A percentile compares a stretch with the other conserved stretches of the same genome.
phyloP scores from a whole-genome alignment of 2,888 invertebrate species.

The Dexiosoma caninum region DNA sequence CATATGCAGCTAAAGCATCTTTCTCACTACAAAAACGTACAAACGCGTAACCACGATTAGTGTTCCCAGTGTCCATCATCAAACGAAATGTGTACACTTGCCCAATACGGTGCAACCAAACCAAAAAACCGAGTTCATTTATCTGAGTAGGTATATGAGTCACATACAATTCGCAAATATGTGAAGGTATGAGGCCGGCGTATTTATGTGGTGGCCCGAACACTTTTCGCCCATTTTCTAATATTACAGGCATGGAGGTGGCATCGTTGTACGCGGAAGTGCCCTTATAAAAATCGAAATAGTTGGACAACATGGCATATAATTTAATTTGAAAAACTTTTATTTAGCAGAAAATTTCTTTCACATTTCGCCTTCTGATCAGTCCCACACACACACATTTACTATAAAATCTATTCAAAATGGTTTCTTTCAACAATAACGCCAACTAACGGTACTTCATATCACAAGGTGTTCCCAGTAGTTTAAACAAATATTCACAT shows the following conservation, averaged over 20 bases:
- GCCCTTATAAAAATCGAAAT: conserved; percentile 38
- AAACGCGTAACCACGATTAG: conserved; percentile 68
- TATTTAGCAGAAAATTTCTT: not conserved
- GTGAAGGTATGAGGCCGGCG: conserved; percentile 64
- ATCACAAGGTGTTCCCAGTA: not conserved
- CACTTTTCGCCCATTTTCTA: conserved; percentile 67
- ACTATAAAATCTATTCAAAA: not conserved
- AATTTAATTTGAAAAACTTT: not conserved
- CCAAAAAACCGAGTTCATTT: conserved; percentile 65
- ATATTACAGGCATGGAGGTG: conserved; percentile 58
- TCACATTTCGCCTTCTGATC: conserved; percentile 18
- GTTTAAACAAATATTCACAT: not conserved
- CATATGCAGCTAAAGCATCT: conserved; percentile 66
- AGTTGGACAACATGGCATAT: conserved; percentile 21
- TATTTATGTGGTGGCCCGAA: conserved; percentile 67
- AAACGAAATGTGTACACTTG: conserved; percentile 69
- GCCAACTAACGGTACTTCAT: conserved; percentile 32
- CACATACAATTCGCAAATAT: conserved; percentile 67
- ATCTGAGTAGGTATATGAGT: conserved; percentile 67
- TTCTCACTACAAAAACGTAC: conserved; percentile 66
- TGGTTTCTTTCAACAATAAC: conserved; percentile 8
- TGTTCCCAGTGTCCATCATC: conserved; percentile 68
- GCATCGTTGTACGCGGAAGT: conserved; percentile 53
- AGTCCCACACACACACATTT: not conserved
- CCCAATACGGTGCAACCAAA: conserved; percentile 68